A percentile compares a stretch with the other conserved stretches of the same genome.
phyloP scores from a whole-genome alignment of 2,797 vertebrate genomes.

The Crax fasciolata region DNA sequence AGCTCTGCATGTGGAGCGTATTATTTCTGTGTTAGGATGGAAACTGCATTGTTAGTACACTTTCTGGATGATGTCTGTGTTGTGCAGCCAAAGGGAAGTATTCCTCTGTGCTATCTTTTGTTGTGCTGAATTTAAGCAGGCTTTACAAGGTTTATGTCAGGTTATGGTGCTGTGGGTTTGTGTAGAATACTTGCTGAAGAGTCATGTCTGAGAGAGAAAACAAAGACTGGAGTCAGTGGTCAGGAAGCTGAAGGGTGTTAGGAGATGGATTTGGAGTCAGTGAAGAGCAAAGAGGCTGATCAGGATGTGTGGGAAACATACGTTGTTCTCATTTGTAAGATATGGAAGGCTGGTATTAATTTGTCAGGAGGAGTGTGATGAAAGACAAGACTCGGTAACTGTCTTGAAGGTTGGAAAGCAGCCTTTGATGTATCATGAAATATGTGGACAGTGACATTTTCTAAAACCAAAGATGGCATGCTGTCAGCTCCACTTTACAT shows the following conservation, averaged over 20 bases:
- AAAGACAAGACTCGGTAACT: background rate
- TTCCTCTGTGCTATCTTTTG: background rate
- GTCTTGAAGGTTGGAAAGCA: slow-evolving; percentile 5
- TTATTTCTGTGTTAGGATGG: background rate
- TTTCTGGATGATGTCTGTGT: background rate
- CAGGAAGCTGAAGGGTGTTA: slow-evolving; percentile 15
- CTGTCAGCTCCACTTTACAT: background rate
- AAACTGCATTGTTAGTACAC: background rate
- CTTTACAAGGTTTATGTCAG: background rate
- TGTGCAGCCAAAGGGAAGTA: background rate
- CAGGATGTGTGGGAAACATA: slow-evolving; percentile 9
- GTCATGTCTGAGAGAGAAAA: background rate
- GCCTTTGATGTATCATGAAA: background rate
- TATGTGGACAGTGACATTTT: background rate
- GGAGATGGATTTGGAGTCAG: slow-evolving; percentile 32
- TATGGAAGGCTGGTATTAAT: slow-evolving; percentile 12
- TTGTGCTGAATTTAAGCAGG: background rate
- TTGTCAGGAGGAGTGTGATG: background rate
- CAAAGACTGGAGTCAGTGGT: background rate
- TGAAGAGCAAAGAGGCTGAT: slow-evolving; percentile 23
- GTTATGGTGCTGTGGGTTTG: background rate
- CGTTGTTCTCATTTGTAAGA: background rate
- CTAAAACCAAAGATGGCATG: background rate
- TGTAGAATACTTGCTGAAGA: background rate
- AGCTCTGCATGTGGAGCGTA: background rate